phyloP scores from a whole-genome alignment of 92 coral and sea anemone genomes.

The Zoanthus sociatus region DNA sequence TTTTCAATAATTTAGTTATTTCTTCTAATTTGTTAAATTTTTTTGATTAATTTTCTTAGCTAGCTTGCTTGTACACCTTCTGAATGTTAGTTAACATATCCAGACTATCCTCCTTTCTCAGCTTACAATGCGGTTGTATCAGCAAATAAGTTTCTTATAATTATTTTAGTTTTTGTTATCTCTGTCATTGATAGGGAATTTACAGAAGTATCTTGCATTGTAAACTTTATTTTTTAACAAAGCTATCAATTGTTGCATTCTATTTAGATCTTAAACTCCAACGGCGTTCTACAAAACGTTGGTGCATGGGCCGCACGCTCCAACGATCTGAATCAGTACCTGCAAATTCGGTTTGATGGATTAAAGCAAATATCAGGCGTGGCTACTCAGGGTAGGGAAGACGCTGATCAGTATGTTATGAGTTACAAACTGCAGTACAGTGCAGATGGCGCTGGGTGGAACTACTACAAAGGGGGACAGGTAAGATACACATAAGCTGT shows the following conservation, averaged over 20 bases:
- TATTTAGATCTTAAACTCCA: neutral
- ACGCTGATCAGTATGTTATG: constrained; percentile 73
- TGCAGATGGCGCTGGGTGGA: constrained; percentile 68
- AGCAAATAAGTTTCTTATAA: too few relatives aligned
- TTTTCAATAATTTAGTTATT: too few relatives aligned
- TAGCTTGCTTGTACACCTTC: too few relatives aligned
- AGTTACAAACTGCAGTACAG: constrained; percentile 73
- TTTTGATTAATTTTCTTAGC: too few relatives aligned
- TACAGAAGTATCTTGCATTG: too few relatives aligned
- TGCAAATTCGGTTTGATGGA: constrained; percentile 58
- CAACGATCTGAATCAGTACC: constrained; percentile 65
- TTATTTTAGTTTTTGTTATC: too few relatives aligned
- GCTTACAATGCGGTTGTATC: too few relatives aligned
- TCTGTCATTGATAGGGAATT: too few relatives aligned
- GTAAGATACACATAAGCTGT: neutral
- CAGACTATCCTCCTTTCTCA: too few relatives aligned
- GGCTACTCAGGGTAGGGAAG: constrained; percentile 82
- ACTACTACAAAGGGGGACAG: constrained; percentile 52
- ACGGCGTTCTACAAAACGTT: constrained; percentile 21
- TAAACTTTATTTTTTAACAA: neutral
- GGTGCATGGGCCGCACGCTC: constrained; percentile 78
- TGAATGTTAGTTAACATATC: too few relatives aligned
- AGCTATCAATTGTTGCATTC: neutral
- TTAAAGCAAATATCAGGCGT: constrained; percentile 70
- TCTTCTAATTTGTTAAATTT: too few relatives aligned